Evolutionary conservation across 2,797 vertebrate genomes (phyloP).

Genomic region (Babyrousa celebensis): DNA sequence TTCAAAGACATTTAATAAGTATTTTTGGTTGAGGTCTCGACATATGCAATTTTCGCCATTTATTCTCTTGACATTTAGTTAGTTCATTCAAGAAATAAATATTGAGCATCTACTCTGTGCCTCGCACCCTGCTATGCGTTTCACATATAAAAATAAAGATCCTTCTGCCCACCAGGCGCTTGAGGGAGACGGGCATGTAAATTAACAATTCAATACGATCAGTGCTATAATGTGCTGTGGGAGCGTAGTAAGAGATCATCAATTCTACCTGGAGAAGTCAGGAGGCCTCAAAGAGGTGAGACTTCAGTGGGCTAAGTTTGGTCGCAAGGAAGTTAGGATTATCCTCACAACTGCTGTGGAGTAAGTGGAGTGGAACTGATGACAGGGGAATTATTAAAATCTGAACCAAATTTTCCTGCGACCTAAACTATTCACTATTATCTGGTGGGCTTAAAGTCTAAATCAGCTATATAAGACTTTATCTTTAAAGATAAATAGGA

Average conservation of each 20-base stretch:
- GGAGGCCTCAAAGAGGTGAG: constrained; percentile 35
- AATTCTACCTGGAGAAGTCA: background rate
- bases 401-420: constrained; percentile 22
- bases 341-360: constrained; percentile 2
- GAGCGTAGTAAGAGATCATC: background rate
- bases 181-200: background rate
- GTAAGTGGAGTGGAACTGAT: constrained; percentile 12
- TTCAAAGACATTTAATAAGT: background rate
- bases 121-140: background rate
- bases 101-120: background rate
- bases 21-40: constrained; percentile 60
- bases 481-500: constrained; percentile 37
- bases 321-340: constrained; percentile 8
- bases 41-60: constrained; percentile 44
- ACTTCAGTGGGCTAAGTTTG: constrained; percentile 15
- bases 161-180: background rate
- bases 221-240: background rate
- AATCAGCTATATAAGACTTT: constrained; percentile 18
- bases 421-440: constrained; percentile 43
- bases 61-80: constrained; percentile 1
- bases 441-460: background rate
- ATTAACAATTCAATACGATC: constrained; percentile 7
- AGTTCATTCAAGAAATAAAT: constrained; percentile 43
- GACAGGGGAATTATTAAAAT: constrained; percentile 40
- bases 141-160: constrained; percentile 61